Conservation (phyloP, 2,888 invertebrate species). For the Elegia similella region DNA sequence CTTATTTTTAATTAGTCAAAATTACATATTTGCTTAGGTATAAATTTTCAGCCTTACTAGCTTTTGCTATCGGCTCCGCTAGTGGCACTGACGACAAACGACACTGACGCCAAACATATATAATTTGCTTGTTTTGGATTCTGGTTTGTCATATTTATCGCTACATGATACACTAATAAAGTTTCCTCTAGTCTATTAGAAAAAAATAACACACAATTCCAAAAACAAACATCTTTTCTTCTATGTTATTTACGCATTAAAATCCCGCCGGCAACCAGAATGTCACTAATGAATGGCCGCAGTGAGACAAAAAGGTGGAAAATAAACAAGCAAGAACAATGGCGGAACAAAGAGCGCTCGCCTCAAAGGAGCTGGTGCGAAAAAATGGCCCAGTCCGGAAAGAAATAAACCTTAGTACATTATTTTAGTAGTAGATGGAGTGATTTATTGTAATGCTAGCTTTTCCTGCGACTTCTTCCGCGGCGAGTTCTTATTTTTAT, state of each 20-base stretch:
- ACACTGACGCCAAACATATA: no score
- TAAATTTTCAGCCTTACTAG: no score
- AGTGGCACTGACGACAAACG: no score
- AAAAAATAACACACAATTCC: no score
- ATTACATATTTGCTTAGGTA: no score
- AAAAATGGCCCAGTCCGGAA: slow-evolving; percentile 27
- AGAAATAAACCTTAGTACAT: slow-evolving; percentile 11
- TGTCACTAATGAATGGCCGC: slow-evolving; percentile 40
- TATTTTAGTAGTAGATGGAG: slow-evolving; percentile 14
- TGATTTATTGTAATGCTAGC: background rate
- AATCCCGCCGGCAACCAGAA: slow-evolving; percentile 17
- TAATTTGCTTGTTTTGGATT: no score
- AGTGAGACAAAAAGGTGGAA: slow-evolving; percentile 39
- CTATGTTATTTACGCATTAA: slow-evolving; percentile 5
- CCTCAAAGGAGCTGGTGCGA: slow-evolving; percentile 41
- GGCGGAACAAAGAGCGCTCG: slow-evolving; percentile 40
- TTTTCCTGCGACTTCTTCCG: background rate
- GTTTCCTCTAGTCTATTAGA: no score
- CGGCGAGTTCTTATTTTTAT: no score
- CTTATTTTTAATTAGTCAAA: no score
- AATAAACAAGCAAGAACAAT: slow-evolving; percentile 47
- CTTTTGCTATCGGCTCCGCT: no score
- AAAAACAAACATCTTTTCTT: background rate
- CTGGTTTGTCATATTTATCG: no score
- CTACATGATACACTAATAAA: no score